A percentile compares a stretch with the other conserved stretches of the same genome.
Evolutionary conservation across 2,888 invertebrate genomes (phyloP).

Genomic region (Drosophila hamatofila): DNA sequence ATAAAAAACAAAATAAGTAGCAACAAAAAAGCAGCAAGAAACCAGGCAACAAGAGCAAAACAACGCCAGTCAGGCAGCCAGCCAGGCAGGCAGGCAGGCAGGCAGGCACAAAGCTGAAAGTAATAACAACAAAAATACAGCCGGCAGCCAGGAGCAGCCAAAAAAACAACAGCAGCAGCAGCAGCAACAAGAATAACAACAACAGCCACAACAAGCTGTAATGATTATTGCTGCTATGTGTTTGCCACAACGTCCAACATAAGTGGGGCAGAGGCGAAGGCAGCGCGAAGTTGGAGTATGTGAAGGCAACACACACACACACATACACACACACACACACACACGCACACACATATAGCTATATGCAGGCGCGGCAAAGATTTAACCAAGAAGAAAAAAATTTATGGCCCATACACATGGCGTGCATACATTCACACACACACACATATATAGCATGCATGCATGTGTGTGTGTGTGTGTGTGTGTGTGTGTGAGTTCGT

Average conservation of each 20-base stretch:
- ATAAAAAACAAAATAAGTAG: neutral
- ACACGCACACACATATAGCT: slow-evolving; percentile 3
- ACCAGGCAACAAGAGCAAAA: slow-evolving; percentile 30
- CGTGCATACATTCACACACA: slow-evolving; percentile 38
- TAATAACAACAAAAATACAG: slow-evolving; percentile 68
- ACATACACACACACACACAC: slow-evolving; percentile 10
- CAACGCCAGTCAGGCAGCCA: slow-evolving; percentile 19
- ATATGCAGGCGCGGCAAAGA: slow-evolving; percentile 30
- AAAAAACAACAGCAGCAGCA: slow-evolving; percentile 28
- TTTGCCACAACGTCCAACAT: slow-evolving; percentile 73
- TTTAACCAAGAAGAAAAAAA: slow-evolving; percentile 55
- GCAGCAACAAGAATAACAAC: slow-evolving; percentile 40
- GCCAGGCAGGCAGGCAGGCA: neutral
- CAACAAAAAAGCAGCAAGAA: slow-evolving; percentile 20
- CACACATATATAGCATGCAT: neutral
- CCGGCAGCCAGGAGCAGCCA: slow-evolving; percentile 32
- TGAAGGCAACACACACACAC: slow-evolving; percentile 18
- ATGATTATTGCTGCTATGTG: slow-evolving; percentile 78
- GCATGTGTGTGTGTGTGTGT: slow-evolving; percentile 13
- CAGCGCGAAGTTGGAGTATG: neutral
- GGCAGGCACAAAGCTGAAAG: slow-evolving; percentile 62
- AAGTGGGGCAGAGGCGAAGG: slow-evolving; percentile 12
- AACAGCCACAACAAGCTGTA: slow-evolving; percentile 71
- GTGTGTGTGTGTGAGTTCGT: slow-evolving; percentile 28
- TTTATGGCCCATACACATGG: slow-evolving; percentile 71